These are phyloP conservation scores for Brenthis daphne DNA, from an alignment of 2,888 invertebrate species.

Conservation along the genomic window DNA sequence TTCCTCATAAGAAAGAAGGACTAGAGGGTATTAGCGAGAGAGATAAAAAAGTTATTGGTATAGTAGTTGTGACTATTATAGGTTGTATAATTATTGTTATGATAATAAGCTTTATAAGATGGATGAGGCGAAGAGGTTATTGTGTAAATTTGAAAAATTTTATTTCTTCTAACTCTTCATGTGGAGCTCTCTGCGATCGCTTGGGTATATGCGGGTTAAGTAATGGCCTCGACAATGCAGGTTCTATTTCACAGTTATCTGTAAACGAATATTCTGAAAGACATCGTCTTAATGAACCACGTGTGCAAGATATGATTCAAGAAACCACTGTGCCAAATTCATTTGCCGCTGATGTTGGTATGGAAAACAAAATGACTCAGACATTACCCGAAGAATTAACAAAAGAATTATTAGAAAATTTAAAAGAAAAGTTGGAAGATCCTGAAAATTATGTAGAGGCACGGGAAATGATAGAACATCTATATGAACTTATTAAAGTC, in stretches of 20 bases:
- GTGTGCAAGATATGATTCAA: constrained; percentile 67
- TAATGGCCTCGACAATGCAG: constrained; percentile 80
- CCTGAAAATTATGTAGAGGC: constrained; percentile 89
- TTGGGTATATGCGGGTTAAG: constrained; percentile 69
- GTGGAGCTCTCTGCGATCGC: constrained; percentile 63
- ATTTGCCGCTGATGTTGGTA: constrained; percentile 57
- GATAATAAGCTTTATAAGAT: constrained; percentile 79
- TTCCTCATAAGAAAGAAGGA: constrained; percentile 64
- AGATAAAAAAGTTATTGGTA: constrained; percentile 71
- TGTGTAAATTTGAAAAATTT: constrained; percentile 70
- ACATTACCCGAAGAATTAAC: constrained; percentile 89
- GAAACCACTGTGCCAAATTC: constrained; percentile 59
- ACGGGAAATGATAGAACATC: constrained; percentile 88
- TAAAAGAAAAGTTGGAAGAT: constrained; percentile 86
- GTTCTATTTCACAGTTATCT: constrained; percentile 83
- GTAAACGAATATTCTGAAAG: constrained; percentile 85
- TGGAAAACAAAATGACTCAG: constrained; percentile 85
- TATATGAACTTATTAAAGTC: constrained; percentile 88
- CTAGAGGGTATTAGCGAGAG: constrained; percentile 53
- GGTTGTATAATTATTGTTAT: constrained; percentile 78
- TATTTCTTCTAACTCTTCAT: constrained; percentile 63
- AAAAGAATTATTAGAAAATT: constrained; percentile 86
- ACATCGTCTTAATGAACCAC: constrained; percentile 81
- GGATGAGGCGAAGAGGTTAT: constrained; percentile 82
- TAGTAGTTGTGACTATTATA: constrained; percentile 79